Evolutionary conservation across 2,113 vertebrate genomes (phyloP).

Genomic region (Paradoxurus hermaphroditus): DNA sequence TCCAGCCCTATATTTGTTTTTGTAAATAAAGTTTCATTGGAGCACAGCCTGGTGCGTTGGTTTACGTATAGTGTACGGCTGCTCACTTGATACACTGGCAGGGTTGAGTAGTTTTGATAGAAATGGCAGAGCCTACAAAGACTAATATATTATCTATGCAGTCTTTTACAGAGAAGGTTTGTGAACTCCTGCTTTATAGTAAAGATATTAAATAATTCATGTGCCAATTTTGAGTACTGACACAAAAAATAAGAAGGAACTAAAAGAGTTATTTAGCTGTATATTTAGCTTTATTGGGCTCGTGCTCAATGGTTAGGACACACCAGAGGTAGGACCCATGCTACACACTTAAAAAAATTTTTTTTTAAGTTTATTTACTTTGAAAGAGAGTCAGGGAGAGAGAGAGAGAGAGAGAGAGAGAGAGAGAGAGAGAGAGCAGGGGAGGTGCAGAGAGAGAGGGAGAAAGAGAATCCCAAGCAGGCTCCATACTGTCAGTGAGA

Average conservation of each 20-base stretch:
- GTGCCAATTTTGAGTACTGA: neutral
- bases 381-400: too few species aligned
- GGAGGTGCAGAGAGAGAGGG: too few species aligned
- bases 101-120: neutral
- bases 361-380: too few species aligned
- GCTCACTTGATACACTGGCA: neutral
- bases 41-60: neutral
- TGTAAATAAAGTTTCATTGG: conserved; percentile 6
- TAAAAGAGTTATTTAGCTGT: neutral
- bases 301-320: neutral
- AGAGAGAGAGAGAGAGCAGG: too few species aligned
- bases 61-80: neutral
- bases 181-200: neutral
- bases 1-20: neutral
- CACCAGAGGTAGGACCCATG: neutral
- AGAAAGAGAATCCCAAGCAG: too few species aligned
- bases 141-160: neutral
- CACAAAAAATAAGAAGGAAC: neutral
- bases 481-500: too few species aligned
- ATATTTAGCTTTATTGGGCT: neutral
- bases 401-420: too few species aligned
- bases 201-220: neutral
- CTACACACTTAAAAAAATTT: neutral
- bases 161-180: neutral
- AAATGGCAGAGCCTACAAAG: neutral